Evolutionary conservation across 2,888 invertebrate species (phyloP), one percentile per base, ranked within the genome.

Genomic region (Nephrotoma flavescens): DNA sequence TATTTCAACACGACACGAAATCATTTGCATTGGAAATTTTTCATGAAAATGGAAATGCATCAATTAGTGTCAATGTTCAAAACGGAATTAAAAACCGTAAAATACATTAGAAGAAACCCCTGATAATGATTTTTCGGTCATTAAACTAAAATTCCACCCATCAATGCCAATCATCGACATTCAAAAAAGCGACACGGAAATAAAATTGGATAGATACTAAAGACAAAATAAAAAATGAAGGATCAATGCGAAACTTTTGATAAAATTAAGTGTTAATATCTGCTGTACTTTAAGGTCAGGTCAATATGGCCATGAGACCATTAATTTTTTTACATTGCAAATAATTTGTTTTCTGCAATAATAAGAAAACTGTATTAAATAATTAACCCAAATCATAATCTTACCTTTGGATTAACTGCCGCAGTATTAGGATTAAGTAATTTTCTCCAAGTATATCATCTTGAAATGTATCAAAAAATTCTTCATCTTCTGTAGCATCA

Each of bases 341-440:
- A 71, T 57, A 19, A 31, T 71, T 31, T 31, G 3, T 7, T 31
- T 71, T 71, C 71, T 71, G 71, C 31, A 71, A 71, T 31, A 71
- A 71, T 2, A 71, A 31, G 31, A 71, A 57, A 71, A 71, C 31
- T 31, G 31, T 31, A 71, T 2, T 71, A 31, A 71, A 19, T 71
- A 31, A 31, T 9, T 31, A 71, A 71, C 0, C 12, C 71, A 71
- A 6, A 31, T 71, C 52, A 71, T 71, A 71, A 31, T 71, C 44
- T 85, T 85, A 85, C 85, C 85, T 85, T 85, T 85, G 85, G 19
- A 85, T 85, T 41, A 85, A 85, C 12, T 85, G 85, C 19, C 85
- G 42, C 19, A 85, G 45, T 85, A 85, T 85, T 45, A 44, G 19
- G 7, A 85, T 85, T 44, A 85, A 85, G 19, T 85, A 85, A 45